phyloP scores from a whole-genome alignment of 2,888 invertebrate genomes.

The Epiblema foenella region DNA sequence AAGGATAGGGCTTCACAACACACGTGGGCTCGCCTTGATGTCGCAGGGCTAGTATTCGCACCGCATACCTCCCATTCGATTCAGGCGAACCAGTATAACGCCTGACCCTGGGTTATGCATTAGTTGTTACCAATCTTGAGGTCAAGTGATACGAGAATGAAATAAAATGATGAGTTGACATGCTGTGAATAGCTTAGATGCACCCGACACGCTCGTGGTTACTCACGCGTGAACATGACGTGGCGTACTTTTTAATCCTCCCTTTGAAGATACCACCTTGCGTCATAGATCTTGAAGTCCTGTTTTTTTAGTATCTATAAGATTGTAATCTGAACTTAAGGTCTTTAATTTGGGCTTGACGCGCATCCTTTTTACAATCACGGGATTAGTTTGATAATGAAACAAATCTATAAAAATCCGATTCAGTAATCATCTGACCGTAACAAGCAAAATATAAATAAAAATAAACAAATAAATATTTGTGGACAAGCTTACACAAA shows the following conservation, averaged over 20 bases:
- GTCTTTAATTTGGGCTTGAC: background rate
- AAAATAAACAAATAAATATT: background rate
- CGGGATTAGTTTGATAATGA: background rate
- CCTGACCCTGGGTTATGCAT: too few relatives aligned
- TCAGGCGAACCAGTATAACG: background rate
- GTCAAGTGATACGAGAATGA: background rate
- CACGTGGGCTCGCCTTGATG: conserved; percentile 62
- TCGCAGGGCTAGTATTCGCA: conserved; percentile 44
- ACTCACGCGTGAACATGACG: conserved; percentile 61
- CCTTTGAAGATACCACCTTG: conserved; percentile 28
- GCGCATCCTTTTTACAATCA: background rate
- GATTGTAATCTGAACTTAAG: background rate
- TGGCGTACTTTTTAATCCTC: conserved; percentile 42
- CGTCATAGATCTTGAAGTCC: conserved; percentile 13
- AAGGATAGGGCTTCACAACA: conserved; percentile 71
- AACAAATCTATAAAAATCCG: background rate
- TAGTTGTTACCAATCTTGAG: background rate
- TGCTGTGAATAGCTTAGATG: conserved; percentile 34
- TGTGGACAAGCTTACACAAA: too few relatives aligned
- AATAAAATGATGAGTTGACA: background rate
- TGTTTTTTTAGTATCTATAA: background rate
- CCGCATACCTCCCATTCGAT: background rate
- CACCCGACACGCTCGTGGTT: conserved; percentile 52
- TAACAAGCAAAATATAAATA: background rate
- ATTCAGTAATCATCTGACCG: background rate